Conservation (phyloP, 1,140 invertebrate species). For the Ceratina japonica region DNA sequence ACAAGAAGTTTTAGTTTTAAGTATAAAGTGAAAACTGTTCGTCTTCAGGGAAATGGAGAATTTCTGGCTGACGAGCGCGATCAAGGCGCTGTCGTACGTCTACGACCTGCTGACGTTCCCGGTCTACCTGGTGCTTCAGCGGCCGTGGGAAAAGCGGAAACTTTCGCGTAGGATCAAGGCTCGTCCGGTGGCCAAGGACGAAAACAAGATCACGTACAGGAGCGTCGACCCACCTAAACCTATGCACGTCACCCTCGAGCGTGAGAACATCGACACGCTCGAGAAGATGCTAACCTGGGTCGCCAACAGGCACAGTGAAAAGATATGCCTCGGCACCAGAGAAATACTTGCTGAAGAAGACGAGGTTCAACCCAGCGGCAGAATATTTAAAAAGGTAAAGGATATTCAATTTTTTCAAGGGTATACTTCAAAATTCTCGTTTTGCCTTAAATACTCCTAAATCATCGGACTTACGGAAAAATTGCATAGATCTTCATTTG, state of each 20-base stretch:
- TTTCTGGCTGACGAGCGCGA: slow-evolving; percentile 87
- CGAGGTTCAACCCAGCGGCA: slow-evolving; percentile 94
- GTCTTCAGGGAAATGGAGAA: slow-evolving; percentile 85
- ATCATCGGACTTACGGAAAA: no score
- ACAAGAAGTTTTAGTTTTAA: no score
- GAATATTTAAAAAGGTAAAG: slow-evolving; percentile 95
- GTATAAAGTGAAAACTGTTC: no score
- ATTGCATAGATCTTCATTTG: no score
- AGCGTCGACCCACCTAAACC: slow-evolving; percentile 84
- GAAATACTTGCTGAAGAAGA: slow-evolving; percentile 95
- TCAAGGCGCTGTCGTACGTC: slow-evolving; percentile 88
- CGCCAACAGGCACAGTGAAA: slow-evolving; percentile 84
- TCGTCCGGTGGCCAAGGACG: slow-evolving; percentile 79
- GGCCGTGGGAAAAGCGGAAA: slow-evolving; percentile 90
- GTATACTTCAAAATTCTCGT: no score
- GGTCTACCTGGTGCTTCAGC: slow-evolving; percentile 91
- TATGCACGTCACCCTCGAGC: slow-evolving; percentile 86
- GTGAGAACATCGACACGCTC: slow-evolving; percentile 91
- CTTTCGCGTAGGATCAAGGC: slow-evolving; percentile 88
- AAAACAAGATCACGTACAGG: slow-evolving; percentile 85
- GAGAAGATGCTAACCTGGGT: slow-evolving; percentile 92
- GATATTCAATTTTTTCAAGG: no score
- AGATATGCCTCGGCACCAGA: slow-evolving; percentile 93
- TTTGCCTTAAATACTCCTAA: no score
- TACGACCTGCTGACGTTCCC: slow-evolving; percentile 95